A percentile compares a stretch with the other conserved stretches of the same genome.
Conservation (phyloP, 2,888 invertebrate species). For the Synergus itoensis region DNA sequence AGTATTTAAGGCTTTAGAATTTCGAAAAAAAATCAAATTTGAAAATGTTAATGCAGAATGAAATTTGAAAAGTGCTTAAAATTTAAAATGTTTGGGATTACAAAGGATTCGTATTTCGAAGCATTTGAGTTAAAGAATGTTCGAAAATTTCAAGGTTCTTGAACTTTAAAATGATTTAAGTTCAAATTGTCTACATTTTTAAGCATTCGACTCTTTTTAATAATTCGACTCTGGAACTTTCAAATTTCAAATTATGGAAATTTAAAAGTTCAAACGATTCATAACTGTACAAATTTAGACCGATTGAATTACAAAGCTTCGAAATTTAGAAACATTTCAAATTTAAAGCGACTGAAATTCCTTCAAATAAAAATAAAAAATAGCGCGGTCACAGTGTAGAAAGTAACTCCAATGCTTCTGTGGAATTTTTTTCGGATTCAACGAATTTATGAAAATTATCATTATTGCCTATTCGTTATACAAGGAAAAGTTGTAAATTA, state of each 20-base stretch:
- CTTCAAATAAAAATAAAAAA: not conserved
- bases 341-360: not conserved
- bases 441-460: not conserved
- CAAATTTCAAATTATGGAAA: too few relatives aligned
- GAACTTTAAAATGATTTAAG: too few relatives aligned
- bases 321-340: not conserved
- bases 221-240: too few relatives aligned
- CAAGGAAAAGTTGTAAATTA: constrained; percentile 12
- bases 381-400: constrained; percentile 18
- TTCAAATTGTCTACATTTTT: too few relatives aligned
- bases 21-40: not conserved
- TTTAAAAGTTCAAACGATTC: not conserved
- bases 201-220: too few relatives aligned
- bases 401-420: constrained; percentile 24
- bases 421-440: not conserved
- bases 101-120: not conserved
- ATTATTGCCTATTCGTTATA: constrained; percentile 10
- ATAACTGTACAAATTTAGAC: not conserved
- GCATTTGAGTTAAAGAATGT: too few relatives aligned
- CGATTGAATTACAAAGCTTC: not conserved
- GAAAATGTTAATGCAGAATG: not conserved
- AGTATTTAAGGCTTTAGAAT: not conserved
- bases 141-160: too few relatives aligned
- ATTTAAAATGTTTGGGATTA: not conserved
- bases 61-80: not conserved